Percentiles rank a stretch among this genome's conserved stretches.
phyloP scores from a whole-genome alignment of 1,140 invertebrate species.

The Platyscapa corneri region DNA sequence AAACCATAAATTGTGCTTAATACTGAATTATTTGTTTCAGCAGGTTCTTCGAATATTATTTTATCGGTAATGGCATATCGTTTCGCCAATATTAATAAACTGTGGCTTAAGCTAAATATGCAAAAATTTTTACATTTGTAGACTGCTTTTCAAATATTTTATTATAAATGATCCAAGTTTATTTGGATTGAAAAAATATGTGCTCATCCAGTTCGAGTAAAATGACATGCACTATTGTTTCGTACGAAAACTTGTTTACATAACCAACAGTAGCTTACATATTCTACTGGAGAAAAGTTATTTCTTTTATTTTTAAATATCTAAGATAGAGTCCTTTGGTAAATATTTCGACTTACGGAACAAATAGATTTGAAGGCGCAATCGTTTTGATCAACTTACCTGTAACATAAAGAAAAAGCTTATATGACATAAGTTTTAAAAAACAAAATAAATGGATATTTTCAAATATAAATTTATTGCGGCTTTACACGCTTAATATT shows the following conservation, averaged over 20 bases:
- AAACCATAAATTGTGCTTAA: too few relatives aligned
- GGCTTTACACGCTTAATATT: too few relatives aligned
- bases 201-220: not conserved
- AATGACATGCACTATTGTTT: not conserved
- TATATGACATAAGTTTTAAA: not conserved
- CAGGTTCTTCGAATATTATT: too few relatives aligned
- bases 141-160: too few relatives aligned
- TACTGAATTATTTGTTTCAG: too few relatives aligned
- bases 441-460: not conserved
- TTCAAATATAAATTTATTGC: too few relatives aligned
- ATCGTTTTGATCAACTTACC: not conserved
- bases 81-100: too few relatives aligned
- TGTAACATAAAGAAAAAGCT: conserved; percentile 12
- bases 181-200: not conserved
- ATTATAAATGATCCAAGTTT: not conserved
- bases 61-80: too few relatives aligned
- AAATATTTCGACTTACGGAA: not conserved
- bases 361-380: not conserved
- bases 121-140: not conserved
- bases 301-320: not conserved
- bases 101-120: not conserved
- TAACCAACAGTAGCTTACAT: not conserved
- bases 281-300: not conserved
- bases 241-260: not conserved
- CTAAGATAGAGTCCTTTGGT: not conserved